Evolutionary conservation across 2,888 invertebrate species (phyloP).

Genomic region (Pemphredon lugubris): DNA sequence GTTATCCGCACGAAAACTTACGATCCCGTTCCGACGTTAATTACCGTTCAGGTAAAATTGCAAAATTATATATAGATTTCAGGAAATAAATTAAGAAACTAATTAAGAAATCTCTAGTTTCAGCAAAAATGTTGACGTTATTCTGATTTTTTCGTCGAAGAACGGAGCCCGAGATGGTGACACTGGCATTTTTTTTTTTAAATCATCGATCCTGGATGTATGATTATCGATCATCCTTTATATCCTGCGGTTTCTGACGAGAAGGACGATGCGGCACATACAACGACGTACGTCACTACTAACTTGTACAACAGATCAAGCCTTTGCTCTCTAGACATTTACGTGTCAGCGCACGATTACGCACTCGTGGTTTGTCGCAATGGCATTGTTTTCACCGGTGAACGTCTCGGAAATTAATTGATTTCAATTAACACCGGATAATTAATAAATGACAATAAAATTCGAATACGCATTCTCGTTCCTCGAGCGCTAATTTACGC

Average conservation of each 20-base stretch:
- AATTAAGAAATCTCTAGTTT: no score
- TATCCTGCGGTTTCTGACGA: constrained; percentile 48
- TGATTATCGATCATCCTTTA: constrained; percentile 45
- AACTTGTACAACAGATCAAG: constrained; percentile 71
- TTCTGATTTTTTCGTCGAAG: no score
- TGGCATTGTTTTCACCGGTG: constrained; percentile 22
- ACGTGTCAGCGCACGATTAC: constrained; percentile 61
- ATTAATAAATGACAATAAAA: not conserved
- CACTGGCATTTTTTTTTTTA: not conserved
- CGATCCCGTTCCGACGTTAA: not conserved
- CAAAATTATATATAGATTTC: no score
- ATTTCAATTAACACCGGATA: not conserved
- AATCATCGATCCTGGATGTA: not conserved
- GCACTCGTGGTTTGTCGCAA: constrained; percentile 59
- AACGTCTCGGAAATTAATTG: not conserved
- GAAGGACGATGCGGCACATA: constrained; percentile 67
- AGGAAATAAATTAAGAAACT: no score
- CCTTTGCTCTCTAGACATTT: constrained; percentile 68
- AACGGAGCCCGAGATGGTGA: no score
- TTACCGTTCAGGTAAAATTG: no score
- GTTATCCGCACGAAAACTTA: not conserved
- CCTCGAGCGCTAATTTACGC: no score
- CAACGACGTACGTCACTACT: constrained; percentile 70
- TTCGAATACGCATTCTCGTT: no score
- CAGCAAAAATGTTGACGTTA: no score